Evolutionary conservation across 2,797 vertebrate species (phyloP).

Genomic region (Hemitrygon akajei): DNA sequence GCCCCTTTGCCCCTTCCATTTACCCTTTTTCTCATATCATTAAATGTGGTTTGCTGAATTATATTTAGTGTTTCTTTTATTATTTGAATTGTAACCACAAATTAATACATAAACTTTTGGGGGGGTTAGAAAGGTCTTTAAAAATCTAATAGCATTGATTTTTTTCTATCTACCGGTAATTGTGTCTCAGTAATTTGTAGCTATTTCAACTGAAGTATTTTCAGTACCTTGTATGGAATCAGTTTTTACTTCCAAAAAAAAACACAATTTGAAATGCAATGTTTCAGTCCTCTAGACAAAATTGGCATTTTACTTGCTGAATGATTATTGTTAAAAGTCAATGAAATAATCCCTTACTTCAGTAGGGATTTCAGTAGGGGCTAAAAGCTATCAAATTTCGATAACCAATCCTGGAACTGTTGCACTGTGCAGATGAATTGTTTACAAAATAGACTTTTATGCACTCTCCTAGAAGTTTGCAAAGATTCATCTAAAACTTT

Average conservation of each 20-base stretch:
- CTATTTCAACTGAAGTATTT: background rate
- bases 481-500: too few species aligned
- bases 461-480: too few species aligned
- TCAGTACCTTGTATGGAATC: background rate
- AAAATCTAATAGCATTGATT: too few species aligned
- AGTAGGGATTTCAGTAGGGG: background rate
- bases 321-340: background rate
- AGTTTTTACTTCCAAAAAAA: background rate
- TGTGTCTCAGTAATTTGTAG: background rate
- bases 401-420: background rate
- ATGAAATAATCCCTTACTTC: background rate
- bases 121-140: background rate
- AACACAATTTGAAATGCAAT: background rate
- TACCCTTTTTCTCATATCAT: background rate
- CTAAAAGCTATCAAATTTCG: background rate
- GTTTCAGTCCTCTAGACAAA: background rate
- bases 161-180: too few species aligned
- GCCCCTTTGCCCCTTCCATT: background rate
- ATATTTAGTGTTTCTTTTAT: background rate
- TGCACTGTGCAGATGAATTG: background rate
- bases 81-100: background rate
- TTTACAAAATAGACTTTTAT: background rate
- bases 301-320: background rate
- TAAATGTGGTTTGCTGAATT: too few species aligned
- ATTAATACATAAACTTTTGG: background rate